Percentiles rank a stretch among this genome's conserved stretches.
Evolutionary conservation across 2,797 vertebrate species (phyloP).

Genomic region (Danio tinwini): DNA sequence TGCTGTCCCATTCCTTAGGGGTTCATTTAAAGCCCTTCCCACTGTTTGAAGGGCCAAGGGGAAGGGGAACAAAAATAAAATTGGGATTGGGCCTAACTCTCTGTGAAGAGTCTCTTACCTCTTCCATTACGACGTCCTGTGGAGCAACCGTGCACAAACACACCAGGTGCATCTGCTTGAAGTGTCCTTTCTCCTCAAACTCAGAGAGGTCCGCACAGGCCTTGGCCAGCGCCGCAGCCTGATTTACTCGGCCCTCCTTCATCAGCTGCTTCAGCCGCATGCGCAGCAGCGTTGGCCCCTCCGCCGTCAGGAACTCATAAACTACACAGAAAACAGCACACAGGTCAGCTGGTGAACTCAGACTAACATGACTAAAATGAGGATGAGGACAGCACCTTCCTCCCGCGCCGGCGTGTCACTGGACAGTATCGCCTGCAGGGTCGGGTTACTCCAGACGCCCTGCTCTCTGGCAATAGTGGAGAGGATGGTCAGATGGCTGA

Average conservation of each 20-base stretch:
- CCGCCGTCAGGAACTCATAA: slow-evolving; percentile 85
- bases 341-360: neutral
- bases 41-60: too few relatives aligned
- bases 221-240: slow-evolving; percentile 89
- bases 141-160: slow-evolving; percentile 90
- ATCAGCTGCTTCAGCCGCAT: slow-evolving; percentile 96
- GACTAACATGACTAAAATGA: slow-evolving; percentile 62
- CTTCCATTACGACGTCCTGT: slow-evolving; percentile 89
- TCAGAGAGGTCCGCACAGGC: slow-evolving; percentile 84
- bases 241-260: slow-evolving; percentile 84
- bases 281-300: slow-evolving; percentile 88
- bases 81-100: too few relatives aligned
- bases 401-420: slow-evolving; percentile 77
- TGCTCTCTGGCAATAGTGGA: slow-evolving; percentile 81
- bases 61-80: too few relatives aligned
- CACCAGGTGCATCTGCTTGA: slow-evolving; percentile 94
- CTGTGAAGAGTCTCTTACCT: slow-evolving; percentile 80
- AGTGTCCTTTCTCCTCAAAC: slow-evolving; percentile 85
- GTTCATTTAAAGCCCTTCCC: too few relatives aligned
- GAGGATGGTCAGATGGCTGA: slow-evolving; percentile 84
- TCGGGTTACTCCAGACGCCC: slow-evolving; percentile 86
- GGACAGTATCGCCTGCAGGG: slow-evolving; percentile 85
- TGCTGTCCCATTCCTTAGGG: too few relatives aligned
- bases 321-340: slow-evolving; percentile 79
- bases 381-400: slow-evolving; percentile 80